Evolutionary conservation across 2,113 vertebrate genomes (phyloP).

Genomic region (Salminus brasiliensis): DNA sequence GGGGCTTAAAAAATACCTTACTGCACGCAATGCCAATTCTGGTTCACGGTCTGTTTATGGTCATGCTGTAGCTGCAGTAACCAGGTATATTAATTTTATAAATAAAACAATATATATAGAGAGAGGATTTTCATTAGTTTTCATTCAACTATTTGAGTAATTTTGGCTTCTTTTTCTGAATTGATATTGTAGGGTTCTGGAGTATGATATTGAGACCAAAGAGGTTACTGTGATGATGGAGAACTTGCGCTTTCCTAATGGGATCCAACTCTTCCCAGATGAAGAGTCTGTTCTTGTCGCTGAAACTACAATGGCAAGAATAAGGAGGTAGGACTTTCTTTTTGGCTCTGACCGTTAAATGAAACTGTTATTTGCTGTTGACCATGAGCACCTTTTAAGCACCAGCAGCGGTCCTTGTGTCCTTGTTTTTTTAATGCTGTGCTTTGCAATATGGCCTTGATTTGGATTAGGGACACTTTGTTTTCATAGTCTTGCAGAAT

Average conservation of each 20-base stretch:
- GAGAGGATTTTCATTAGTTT: not conserved
- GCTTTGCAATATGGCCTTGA: not conserved
- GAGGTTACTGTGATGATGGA: conserved; percentile 92
- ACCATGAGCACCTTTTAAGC: not conserved
- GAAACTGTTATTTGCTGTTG: not conserved
- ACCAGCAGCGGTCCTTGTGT: too few relatives aligned
- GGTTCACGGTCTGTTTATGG: not conserved
- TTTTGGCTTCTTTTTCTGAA: not conserved
- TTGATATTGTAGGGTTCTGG: conserved; percentile 80
- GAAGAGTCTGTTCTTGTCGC: conserved; percentile 95
- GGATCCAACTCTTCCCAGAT: conserved; percentile 89
- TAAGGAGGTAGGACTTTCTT: conserved; percentile 79
- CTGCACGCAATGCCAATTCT: not conserved
- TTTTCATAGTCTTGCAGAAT: too few relatives aligned
- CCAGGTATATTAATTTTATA: not conserved
- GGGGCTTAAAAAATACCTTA: not conserved
- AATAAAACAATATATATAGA: too few relatives aligned
- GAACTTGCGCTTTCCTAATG: conserved; percentile 91
- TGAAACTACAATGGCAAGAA: conserved; percentile 95
- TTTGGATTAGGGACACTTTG: not conserved
- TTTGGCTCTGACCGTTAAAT: not conserved
- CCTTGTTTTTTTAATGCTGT: not conserved
- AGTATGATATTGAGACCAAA: conserved; percentile 84
- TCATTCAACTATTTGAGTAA: not conserved
- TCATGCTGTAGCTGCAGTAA: not conserved